Conservation (phyloP, 2,888 invertebrate genomes). For the Augiades crinisus region DNA sequence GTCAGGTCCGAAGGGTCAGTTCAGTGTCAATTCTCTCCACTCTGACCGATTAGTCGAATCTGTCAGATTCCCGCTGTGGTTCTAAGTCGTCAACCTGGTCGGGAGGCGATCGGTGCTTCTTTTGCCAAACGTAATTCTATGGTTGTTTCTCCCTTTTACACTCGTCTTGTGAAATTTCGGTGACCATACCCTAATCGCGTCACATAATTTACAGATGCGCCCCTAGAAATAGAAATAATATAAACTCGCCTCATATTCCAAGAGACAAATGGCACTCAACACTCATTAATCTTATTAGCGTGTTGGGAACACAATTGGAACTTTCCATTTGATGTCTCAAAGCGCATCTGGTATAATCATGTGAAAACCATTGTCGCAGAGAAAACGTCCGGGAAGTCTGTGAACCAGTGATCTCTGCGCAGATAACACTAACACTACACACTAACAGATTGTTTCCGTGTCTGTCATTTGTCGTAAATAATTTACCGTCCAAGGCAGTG, state of each 20-base stretch:
- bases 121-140: no score
- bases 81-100: no score
- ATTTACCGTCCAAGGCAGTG: conserved; percentile 1
- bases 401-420: conserved; percentile 41
- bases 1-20: no score
- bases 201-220: not conserved
- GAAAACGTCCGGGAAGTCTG: conserved; percentile 46
- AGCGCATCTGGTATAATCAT: conserved; percentile 47
- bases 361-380: conserved; percentile 61
- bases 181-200: no score
- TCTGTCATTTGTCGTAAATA: conserved; percentile 25
- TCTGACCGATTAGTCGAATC: no score
- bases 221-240: not conserved
- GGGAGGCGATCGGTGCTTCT: no score
- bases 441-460: conserved; percentile 47
- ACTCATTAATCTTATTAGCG: conserved; percentile 18
- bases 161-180: no score
- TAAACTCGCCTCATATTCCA: not conserved
- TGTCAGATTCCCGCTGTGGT: no score
- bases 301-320: conserved; percentile 18
- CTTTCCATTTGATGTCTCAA: conserved; percentile 38
- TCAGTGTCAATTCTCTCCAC: no score
- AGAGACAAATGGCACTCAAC: not conserved
- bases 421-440: conserved; percentile 38
- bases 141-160: no score